Conservation (phyloP, 1,140 invertebrate species). For the Drosophila pruinosa region DNA sequence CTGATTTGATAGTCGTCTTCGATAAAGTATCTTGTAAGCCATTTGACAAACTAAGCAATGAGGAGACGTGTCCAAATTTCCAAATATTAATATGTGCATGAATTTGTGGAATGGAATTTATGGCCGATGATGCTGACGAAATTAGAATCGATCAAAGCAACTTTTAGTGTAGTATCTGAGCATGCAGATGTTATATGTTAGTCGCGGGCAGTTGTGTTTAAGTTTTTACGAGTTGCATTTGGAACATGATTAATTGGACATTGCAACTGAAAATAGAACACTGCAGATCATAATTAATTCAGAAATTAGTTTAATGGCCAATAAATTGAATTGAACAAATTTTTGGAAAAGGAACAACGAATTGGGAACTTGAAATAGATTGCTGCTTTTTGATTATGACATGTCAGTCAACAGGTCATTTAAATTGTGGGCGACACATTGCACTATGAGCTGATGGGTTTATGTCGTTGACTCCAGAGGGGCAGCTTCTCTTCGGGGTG, state of each 20-base stretch:
- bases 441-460: constrained; percentile 54
- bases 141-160: constrained; percentile 12
- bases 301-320: constrained; percentile 43
- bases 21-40: not conserved
- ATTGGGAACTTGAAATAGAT: not conserved
- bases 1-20: not conserved
- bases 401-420: constrained; percentile 47
- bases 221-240: constrained; percentile 48
- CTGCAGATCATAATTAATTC: constrained; percentile 27
- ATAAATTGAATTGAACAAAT: constrained; percentile 47
- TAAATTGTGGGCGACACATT: constrained; percentile 56
- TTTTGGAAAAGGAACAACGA: not conserved
- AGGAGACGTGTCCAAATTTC: not conserved
- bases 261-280: constrained; percentile 6
- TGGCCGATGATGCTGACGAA: not conserved
- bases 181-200: not conserved
- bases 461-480: constrained; percentile 46
- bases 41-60: constrained; percentile 8
- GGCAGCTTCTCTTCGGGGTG: not conserved
- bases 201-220: constrained; percentile 11
- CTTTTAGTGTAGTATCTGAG: not conserved
- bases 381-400: not conserved
- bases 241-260: constrained; percentile 50
- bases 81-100: constrained; percentile 14
- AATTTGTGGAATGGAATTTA: constrained; percentile 57